These are phyloP conservation scores for Dysidea cf. avara DNA, from an alignment of 37 sponge, comb jelly and placozoan genomes.

Conservation along the genomic window DNA sequence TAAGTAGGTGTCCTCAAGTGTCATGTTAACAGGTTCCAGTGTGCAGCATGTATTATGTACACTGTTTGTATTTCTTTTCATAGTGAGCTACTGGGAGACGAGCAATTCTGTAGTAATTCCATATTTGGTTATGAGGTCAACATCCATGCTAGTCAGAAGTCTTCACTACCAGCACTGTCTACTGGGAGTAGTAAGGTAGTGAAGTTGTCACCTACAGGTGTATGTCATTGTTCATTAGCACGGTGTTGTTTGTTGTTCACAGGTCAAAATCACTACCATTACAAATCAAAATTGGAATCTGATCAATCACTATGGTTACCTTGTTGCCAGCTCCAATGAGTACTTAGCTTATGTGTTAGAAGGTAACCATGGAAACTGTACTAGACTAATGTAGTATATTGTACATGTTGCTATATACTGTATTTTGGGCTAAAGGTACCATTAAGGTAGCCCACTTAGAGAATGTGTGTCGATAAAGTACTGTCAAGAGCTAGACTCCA, in stretches of 20 bases:
- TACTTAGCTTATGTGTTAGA: conserved; percentile 72
- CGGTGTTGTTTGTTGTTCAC: neutral
- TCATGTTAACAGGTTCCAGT: too few species aligned
- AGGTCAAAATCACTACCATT: conserved; percentile 59
- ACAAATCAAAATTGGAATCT: conserved; percentile 71
- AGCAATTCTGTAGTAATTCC: conserved; percentile 14
- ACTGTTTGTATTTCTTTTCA: too few species aligned
- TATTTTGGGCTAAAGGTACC: too few species aligned
- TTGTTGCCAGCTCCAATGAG: conserved; percentile 66
- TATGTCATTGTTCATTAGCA: neutral
- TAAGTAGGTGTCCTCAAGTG: too few species aligned
- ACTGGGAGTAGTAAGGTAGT: conserved; percentile 75
- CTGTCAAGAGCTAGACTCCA: too few species aligned
- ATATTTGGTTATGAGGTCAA: conserved; percentile 58
- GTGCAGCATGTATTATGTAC: too few species aligned
- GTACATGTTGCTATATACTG: too few species aligned
- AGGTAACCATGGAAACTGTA: too few species aligned
- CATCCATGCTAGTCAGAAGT: conserved; percentile 42
- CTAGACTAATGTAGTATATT: too few species aligned
- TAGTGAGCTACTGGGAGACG: conserved; percentile 53
- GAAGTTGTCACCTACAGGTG: neutral
- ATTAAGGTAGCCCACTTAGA: too few species aligned
- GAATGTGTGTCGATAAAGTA: too few species aligned
- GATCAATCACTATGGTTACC: conserved; percentile 43
- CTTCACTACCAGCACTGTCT: neutral